Evolutionary conservation across 2,888 invertebrate genomes (phyloP), one percentile per base, ranked within the genome.

Genomic region (Ornithoptera priamus): DNA sequence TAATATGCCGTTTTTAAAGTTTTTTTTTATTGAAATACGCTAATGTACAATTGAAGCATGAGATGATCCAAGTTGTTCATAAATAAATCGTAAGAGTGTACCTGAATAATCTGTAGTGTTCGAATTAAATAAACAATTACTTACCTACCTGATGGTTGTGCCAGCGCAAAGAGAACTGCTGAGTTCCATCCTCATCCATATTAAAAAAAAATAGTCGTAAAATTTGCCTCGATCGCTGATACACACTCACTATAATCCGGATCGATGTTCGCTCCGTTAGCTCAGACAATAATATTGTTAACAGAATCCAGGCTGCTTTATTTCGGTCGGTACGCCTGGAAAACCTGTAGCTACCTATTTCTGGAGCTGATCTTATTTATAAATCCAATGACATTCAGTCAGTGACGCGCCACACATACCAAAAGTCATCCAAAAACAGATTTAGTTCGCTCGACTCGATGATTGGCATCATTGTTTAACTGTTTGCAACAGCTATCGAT

Each of bases 141-240:
- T 91, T 84, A 89, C 93, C 94, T 93, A 95, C 95, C 94, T 95
- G 95, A 88, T 95, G 96, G 89, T 96, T 97, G 90, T 97, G 97
- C 97, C 97, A 97, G 86, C 96, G 94, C 82, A 97, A 93, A 87
- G 96, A 97, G 90, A 97, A 97, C 87, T 97, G 96, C 88, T 96
- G 96, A 79, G 94, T 89, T 76, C 94, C 93, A 83, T 94, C 94
- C 84, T 94, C 94, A 85, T 91, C 93, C 92, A 93, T 93, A 80
- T 78, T 83, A 74, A 82, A 81, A 84, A 84, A 81, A 79, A 82
- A 85, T 8, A 10, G 82, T 79, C 78, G 77, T 68, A 53, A 67
- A 70, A 68, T 70, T 50, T 66, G 53, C 69, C 59, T 42, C 68
- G 70, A 50, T 59, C 39, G 73, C 66, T 65, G 64, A 59, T 68